phyloP scores from a whole-genome alignment of 2,888 invertebrate species.

The Cylindroiulus punctatus region DNA sequence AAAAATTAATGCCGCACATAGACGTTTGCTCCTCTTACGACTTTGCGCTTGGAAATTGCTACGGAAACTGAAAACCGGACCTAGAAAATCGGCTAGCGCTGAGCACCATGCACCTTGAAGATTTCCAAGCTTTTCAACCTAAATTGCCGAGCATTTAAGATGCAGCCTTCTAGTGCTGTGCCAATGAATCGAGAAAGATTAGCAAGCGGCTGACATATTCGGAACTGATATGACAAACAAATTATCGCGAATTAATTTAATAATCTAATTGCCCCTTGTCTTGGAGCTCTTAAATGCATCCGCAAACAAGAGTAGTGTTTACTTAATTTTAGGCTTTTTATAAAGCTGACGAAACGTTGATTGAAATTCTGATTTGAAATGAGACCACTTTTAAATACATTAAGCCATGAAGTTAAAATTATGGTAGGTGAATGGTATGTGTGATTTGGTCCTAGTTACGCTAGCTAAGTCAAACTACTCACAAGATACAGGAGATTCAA shows the following conservation, averaged over 20 bases:
- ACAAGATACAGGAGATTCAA: too few relatives aligned
- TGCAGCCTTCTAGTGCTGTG: background rate
- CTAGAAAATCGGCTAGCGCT: background rate
- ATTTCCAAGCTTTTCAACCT: background rate
- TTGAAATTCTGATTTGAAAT: background rate
- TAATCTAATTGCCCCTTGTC: background rate
- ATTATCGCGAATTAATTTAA: background rate
- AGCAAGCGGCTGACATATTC: background rate
- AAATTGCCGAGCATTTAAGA: background rate
- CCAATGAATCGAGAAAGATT: background rate
- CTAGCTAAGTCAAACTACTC: too few relatives aligned
- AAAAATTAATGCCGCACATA: constrained; percentile 35
- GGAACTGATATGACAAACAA: background rate
- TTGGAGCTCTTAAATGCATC: constrained; percentile 1
- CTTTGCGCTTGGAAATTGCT: background rate
- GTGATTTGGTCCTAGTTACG: too few relatives aligned
- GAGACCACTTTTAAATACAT: background rate
- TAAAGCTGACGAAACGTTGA: background rate
- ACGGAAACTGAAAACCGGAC: background rate
- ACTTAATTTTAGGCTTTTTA: background rate
- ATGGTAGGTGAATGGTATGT: too few relatives aligned
- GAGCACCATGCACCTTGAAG: background rate
- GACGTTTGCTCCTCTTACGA: constrained; percentile 2
- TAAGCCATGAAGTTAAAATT: too few relatives aligned
- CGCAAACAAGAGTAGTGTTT: background rate